phyloP scores from a whole-genome alignment of 2,113 vertebrate species.

The Hiodon tergisus region DNA sequence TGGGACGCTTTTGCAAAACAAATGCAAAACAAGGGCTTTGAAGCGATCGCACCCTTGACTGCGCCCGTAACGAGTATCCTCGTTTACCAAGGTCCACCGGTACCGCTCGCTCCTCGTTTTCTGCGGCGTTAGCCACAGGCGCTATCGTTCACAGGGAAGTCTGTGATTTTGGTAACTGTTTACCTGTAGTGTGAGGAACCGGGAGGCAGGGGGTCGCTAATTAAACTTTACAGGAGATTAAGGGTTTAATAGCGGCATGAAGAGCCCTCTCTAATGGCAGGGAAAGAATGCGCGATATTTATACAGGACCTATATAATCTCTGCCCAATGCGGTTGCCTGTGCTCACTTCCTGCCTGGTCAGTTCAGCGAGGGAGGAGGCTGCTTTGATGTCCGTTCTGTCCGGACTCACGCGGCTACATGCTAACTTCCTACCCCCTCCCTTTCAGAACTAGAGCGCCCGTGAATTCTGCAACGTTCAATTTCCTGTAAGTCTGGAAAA shows the following conservation, averaged over 20 bases:
- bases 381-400: not conserved
- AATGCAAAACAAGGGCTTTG: too few relatives aligned
- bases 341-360: not conserved
- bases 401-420: not conserved
- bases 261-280: slow-evolving; percentile 45
- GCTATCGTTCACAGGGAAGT: slow-evolving; percentile 21
- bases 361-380: not conserved
- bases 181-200: slow-evolving; percentile 39
- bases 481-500: too few relatives aligned
- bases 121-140: too few relatives aligned
- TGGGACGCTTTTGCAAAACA: too few relatives aligned
- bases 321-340: too few relatives aligned
- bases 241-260: slow-evolving; percentile 45
- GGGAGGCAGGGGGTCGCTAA: slow-evolving; percentile 30
- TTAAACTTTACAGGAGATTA: slow-evolving; percentile 54
- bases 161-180: slow-evolving; percentile 43
- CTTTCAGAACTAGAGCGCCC: not conserved
- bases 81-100: too few relatives aligned
- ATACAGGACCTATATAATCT: slow-evolving; percentile 39
- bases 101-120: too few relatives aligned
- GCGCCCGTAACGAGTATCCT: too few relatives aligned
- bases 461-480: too few relatives aligned
- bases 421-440: not conserved
- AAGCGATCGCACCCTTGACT: too few relatives aligned
- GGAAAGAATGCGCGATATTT: slow-evolving; percentile 38